Evolutionary conservation across 2,888 invertebrate genomes (phyloP).

Genomic region (Sphaerophoria taeniata): DNA sequence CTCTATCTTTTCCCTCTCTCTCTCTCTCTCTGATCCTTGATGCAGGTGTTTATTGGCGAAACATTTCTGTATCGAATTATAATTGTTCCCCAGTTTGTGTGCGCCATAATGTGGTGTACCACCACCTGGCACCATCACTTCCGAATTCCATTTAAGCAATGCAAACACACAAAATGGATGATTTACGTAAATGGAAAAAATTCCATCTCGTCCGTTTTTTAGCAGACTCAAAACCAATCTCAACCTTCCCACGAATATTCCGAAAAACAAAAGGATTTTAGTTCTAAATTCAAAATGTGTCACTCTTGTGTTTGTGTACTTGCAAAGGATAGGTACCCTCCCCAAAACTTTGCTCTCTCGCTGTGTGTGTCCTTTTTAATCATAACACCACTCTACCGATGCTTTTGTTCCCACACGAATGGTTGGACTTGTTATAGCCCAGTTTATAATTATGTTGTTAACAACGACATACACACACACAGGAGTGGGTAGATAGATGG

Average conservation of each 20-base stretch:
- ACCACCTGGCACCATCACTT: slow-evolving; percentile 57
- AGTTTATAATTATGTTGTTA: slow-evolving; percentile 64
- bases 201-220: slow-evolving; percentile 8
- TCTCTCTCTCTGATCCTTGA: slow-evolving; percentile 25
- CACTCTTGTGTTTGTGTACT: slow-evolving; percentile 8
- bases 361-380: slow-evolving; percentile 11
- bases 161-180: slow-evolving; percentile 50
- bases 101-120: slow-evolving; percentile 56
- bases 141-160: slow-evolving; percentile 48
- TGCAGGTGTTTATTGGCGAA: slow-evolving; percentile 55
- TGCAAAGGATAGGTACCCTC: background rate
- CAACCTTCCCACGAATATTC: background rate
- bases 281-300: slow-evolving; percentile 26
- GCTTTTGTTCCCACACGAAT: slow-evolving; percentile 39
- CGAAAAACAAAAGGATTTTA: background rate
- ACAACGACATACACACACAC: background rate
- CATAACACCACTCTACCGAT: background rate
- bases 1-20: background rate
- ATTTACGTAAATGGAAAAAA: slow-evolving; percentile 49
- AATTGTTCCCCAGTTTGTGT: slow-evolving; percentile 50
- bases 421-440: slow-evolving; percentile 43
- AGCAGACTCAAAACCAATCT: background rate
- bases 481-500: background rate
- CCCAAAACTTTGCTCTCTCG: background rate
- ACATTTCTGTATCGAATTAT: slow-evolving; percentile 51